Percentiles rank a stretch among this genome's conserved stretches.
phyloP scores from a whole-genome alignment of 2,888 invertebrate genomes.

The Chrysomela aeneicollis region DNA sequence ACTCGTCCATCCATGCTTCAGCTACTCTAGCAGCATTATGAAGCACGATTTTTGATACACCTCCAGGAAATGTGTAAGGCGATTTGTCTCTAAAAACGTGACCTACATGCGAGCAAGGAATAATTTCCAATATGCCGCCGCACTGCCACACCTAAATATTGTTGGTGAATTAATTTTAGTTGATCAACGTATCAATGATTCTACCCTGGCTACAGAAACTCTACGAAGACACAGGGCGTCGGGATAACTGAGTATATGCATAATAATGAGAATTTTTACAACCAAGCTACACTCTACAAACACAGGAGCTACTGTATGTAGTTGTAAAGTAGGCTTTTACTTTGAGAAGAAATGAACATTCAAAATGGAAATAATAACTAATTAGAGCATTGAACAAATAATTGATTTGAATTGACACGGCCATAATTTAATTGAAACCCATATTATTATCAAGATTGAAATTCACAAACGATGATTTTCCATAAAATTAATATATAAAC shows the following conservation, averaged over 20 bases:
- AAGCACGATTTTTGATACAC: slow-evolving; percentile 94
- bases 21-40: slow-evolving; percentile 99
- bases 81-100: slow-evolving; percentile 98
- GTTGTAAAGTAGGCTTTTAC: no score
- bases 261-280: neutral
- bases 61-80: slow-evolving; percentile 99
- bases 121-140: slow-evolving; percentile 93
- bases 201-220: neutral
- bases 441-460: no score
- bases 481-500: no score
- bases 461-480: no score
- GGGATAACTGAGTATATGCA: neutral
- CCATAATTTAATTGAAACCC: no score
- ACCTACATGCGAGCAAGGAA: slow-evolving; percentile 95
- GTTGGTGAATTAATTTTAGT: slow-evolving; percentile 15
- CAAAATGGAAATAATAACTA: no score
- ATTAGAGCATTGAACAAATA: no score
- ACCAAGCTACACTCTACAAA: neutral
- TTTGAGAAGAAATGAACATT: no score
- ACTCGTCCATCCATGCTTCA: slow-evolving; percentile 99
- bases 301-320: no score
- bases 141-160: slow-evolving; percentile 89
- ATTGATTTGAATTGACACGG: no score
- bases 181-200: neutral
- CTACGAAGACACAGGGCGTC: neutral